Evolutionary conservation across 2,113 vertebrate genomes (phyloP).

Genomic region (Notothenia coriiceps): DNA sequence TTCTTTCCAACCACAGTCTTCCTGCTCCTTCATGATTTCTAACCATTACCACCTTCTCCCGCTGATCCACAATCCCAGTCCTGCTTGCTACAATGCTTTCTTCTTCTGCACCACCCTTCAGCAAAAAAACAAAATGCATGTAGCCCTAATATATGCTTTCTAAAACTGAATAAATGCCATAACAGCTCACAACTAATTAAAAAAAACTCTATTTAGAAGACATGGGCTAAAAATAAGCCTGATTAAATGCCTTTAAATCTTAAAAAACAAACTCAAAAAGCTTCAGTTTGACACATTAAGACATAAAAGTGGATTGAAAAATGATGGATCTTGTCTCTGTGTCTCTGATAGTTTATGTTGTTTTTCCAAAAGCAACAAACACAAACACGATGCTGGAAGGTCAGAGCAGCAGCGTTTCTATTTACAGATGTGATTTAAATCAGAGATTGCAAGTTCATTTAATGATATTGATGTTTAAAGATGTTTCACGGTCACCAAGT

Average conservation of each 20-base stretch:
- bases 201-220: not conserved
- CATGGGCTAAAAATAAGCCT: not conserved
- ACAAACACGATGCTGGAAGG: not conserved
- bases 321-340: not conserved
- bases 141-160: not conserved
- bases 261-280: not conserved
- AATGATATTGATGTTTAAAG: not conserved
- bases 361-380: slow-evolving; percentile 3
- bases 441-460: not conserved
- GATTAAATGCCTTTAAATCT: not conserved
- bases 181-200: not conserved
- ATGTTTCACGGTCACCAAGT: not conserved
- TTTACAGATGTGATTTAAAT: not conserved
- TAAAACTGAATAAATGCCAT: not conserved
- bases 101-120: slow-evolving; percentile 1
- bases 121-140: not conserved
- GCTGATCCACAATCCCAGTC: slow-evolving; percentile 7
- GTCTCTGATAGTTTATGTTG: not conserved
- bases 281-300: not conserved
- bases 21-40: not conserved
- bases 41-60: slow-evolving; percentile 23
- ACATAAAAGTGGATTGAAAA: not conserved
- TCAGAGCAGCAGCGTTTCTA: not conserved
- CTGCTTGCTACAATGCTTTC: slow-evolving; percentile 14
- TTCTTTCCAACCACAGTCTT: not conserved